Evolutionary conservation across 2,888 invertebrate genomes (phyloP), one percentile per base, ranked within the genome.

Genomic region (Drosophila subquinaria): DNA sequence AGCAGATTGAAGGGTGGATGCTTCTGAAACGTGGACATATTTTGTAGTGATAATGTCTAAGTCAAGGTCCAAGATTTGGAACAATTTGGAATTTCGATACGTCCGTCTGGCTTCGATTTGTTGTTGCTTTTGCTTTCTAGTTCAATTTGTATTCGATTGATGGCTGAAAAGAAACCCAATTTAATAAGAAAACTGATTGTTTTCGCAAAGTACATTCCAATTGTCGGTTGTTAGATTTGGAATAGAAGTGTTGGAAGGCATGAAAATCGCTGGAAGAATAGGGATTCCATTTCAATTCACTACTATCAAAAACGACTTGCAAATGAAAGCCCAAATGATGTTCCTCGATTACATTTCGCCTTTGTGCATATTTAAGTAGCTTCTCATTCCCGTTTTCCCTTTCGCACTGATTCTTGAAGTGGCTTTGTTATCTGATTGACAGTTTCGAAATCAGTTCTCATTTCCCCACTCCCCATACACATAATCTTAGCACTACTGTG

Each of bases 391-490:
- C 13, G 9, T 36, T 53, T 17, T 20, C 20, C 20, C n/a, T 42
- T 36, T 43, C 8, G n/a, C 62, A 36, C 13, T 53, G 52, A 27
- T 38, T 45, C 40, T 53, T 38, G 56, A 56, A 48, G 45, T 47
- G 38, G 65, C 61, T 69, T 66, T 76, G 76, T 73, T 76, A 43
- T 76, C 70, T 47, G 74, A 78, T 74, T 78, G 79, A 78, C 79
- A 77, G 73, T 42, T 69, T 20, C 62, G 38, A 56, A 77, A 79
- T 73, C 78, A 77, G 56, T 66, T 69, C 45, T 50, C 47, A 33
- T 48, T 42, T 38, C 43, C 43, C 59, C 23, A 23, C 23, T 23
- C 23, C 11, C 40, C 15, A 30, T 2, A 30, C 30, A 30, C 30
- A 30, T 51, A 60, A 59, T 66, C 79, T 51, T 17, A 47, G 67